A percentile compares a stretch with the other conserved stretches of the same genome.
These are phyloP conservation scores for Aricia agestis DNA, from an alignment of 1,140 invertebrate species.

Conservation along the genomic window DNA sequence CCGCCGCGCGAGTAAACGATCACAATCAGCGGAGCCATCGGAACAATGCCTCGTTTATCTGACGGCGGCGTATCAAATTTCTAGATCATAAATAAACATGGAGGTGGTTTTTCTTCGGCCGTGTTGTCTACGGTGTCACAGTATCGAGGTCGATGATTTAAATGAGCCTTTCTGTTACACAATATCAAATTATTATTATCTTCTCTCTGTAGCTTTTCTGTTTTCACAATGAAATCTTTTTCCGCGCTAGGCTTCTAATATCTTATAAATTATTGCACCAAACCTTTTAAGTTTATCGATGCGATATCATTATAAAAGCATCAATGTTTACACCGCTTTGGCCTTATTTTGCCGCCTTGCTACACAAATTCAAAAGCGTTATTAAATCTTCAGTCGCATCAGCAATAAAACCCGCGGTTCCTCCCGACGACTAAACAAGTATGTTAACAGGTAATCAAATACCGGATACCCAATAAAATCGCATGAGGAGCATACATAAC, in stretches of 20 bases:
- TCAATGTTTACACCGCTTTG: no score
- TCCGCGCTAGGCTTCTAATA: no score
- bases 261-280: no score
- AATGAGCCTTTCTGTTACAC: background rate
- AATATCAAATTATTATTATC: no score
- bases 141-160: background rate
- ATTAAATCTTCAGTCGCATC: background rate
- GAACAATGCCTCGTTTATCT: slow-evolving; percentile 25
- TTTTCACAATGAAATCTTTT: no score
- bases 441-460: background rate
- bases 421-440: background rate
- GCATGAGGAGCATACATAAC: background rate
- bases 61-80: slow-evolving; percentile 6
- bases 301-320: no score
- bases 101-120: background rate
- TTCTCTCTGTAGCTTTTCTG: no score
- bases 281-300: no score
- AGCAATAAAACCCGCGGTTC: background rate
- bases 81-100: slow-evolving; percentile 6
- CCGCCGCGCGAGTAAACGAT: slow-evolving; percentile 25
- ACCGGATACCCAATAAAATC: background rate
- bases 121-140: background rate
- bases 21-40: slow-evolving; percentile 24
- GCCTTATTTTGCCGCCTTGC: background rate
- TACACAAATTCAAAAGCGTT: background rate